Conservation (phyloP, 1,140 invertebrate genomes). For the Brachionus manjavacas region DNA sequence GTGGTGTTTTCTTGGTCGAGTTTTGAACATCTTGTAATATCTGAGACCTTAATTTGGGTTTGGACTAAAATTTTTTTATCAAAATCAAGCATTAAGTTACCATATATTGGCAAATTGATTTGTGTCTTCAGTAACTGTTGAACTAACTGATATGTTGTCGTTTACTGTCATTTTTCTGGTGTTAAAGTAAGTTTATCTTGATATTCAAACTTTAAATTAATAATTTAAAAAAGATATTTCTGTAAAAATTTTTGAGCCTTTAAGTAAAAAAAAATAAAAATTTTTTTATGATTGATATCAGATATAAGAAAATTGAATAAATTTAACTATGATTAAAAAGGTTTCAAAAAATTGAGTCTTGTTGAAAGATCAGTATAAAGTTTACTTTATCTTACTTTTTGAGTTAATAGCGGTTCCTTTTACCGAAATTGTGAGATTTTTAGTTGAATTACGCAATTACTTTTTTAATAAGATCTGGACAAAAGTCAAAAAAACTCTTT, state of each 20-base stretch:
- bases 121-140: neutral
- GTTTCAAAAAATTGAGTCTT: neutral
- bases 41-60: neutral
- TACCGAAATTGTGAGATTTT: too few species aligned
- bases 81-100: neutral
- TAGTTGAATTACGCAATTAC: too few species aligned
- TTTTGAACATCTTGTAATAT: slow-evolving; percentile 42
- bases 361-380: neutral
- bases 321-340: neutral
- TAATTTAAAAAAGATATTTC: neutral
- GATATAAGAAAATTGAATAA: neutral
- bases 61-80: neutral
- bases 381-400: neutral
- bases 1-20: slow-evolving; percentile 40
- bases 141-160: neutral
- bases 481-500: too few species aligned
- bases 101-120: slow-evolving; percentile 28
- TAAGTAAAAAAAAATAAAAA: neutral
- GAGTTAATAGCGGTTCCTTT: too few species aligned
- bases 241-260: neutral
- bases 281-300: neutral
- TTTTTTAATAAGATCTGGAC: too few species aligned
- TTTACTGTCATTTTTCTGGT: neutral
- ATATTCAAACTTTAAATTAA: neutral
- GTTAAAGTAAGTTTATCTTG: too few species aligned